Conservation (phyloP, 2,888 invertebrate species). For the Biston stratarius region DNA sequence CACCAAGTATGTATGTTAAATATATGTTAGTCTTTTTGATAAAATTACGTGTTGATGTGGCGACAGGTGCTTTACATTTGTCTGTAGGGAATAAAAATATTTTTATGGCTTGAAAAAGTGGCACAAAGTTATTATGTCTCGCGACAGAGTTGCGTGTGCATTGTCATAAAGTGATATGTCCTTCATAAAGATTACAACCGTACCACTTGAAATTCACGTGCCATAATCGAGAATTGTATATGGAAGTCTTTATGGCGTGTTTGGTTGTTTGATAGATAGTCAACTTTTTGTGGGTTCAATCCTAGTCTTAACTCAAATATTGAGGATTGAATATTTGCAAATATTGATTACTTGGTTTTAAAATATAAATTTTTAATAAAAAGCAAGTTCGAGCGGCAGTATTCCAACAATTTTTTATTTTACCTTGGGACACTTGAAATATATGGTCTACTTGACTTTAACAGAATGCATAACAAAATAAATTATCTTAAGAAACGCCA, state of each 20-base stretch:
- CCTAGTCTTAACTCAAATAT: background rate
- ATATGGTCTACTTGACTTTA: no score
- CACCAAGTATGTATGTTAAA: slow-evolving; percentile 22
- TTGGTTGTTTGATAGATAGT: slow-evolving; percentile 4
- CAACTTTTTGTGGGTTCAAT: slow-evolving; percentile 5
- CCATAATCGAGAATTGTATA: slow-evolving; percentile 15
- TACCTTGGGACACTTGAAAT: no score
- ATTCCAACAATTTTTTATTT: no score
- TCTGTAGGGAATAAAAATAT: slow-evolving; percentile 44
- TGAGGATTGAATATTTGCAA: no score
- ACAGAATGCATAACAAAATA: no score
- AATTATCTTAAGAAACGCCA: no score
- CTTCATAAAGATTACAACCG: slow-evolving; percentile 39
- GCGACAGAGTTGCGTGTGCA: slow-evolving; percentile 36
- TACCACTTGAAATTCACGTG: slow-evolving; percentile 27
- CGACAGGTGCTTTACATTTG: slow-evolving; percentile 35
- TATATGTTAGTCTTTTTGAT: slow-evolving; percentile 34
- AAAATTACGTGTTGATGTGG: slow-evolving; percentile 38
- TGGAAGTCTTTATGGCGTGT: slow-evolving; percentile 8
- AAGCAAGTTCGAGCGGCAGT: no score
- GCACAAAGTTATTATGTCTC: slow-evolving; percentile 38
- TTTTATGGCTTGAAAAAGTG: slow-evolving; percentile 47
- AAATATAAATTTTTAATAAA: no score
- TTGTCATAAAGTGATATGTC: slow-evolving; percentile 46
- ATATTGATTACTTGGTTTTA: no score